Evolutionary conservation across 2,113 vertebrate species (phyloP).

Genomic region (Seriola quinqueradiata): DNA sequence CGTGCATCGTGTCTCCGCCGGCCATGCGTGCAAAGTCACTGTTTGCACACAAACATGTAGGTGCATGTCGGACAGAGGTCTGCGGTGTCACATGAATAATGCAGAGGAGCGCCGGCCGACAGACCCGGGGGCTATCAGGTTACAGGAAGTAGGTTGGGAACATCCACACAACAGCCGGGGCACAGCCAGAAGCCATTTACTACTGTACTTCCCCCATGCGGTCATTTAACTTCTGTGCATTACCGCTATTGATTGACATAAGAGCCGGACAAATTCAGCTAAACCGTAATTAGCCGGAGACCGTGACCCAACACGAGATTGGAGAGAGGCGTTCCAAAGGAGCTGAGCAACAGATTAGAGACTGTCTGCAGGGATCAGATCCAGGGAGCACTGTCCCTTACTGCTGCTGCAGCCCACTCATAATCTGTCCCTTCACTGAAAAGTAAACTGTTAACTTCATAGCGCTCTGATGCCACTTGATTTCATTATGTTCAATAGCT

Average conservation of each 20-base stretch:
- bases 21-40: slow-evolving; percentile 56
- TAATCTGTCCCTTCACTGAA: slow-evolving; percentile 39
- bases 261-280: slow-evolving; percentile 73
- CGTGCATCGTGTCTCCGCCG: slow-evolving; percentile 4
- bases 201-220: slow-evolving; percentile 50
- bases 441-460: background rate
- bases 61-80: slow-evolving; percentile 61
- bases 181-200: slow-evolving; percentile 55
- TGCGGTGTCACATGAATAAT: slow-evolving; percentile 75
- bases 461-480: slow-evolving; percentile 11
- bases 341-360: slow-evolving; percentile 65
- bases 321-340: slow-evolving; percentile 47
- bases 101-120: slow-evolving; percentile 49
- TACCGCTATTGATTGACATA: slow-evolving; percentile 77
- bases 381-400: slow-evolving; percentile 34
- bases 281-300: slow-evolving; percentile 78
- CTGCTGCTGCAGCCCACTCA: background rate
- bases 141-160: slow-evolving; percentile 75
- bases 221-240: slow-evolving; percentile 74
- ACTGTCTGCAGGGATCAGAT: slow-evolving; percentile 49
- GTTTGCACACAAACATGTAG: slow-evolving; percentile 78
- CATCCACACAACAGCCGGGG: slow-evolving; percentile 36
- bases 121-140: slow-evolving; percentile 56
- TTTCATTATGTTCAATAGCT: slow-evolving; percentile 15
- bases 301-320: slow-evolving; percentile 56